These are phyloP conservation scores for Bombyx mori DNA, from an alignment of 1,140 invertebrate genomes.

Conservation along the genomic window ASM3026992v2 NC_085125.1:7297001-7297500, in stretches of 20 bases:
- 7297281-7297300: slow-evolving; percentile 14
- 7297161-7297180: background rate
- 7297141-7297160: too few relatives aligned
- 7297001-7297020: too few relatives aligned
- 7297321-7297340: slow-evolving; percentile 27
- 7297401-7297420: background rate
- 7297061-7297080: too few relatives aligned
- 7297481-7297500: slow-evolving; percentile 30
- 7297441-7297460: slow-evolving; percentile 24
- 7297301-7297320: slow-evolving; percentile 29
- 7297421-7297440: slow-evolving; percentile 28
- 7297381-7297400: background rate
- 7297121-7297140: too few relatives aligned
- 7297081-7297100: too few relatives aligned
- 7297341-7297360: slow-evolving; percentile 23
- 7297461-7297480: slow-evolving; percentile 38
- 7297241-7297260: slow-evolving; percentile 13
- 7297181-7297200: slow-evolving; percentile 3
- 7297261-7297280: slow-evolving; percentile 8
- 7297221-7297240: slow-evolving; percentile 20
- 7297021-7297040: too few relatives aligned
- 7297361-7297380: background rate
- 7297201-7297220: slow-evolving; percentile 13
- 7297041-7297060: too few relatives aligned
- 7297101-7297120: too few relatives aligned